A percentile compares a stretch with the other conserved stretches of the same genome.
These are phyloP conservation scores for Latrodectus geometricus DNA, from an alignment of 1,140 invertebrate genomes.

Conservation along the genomic window DNA sequence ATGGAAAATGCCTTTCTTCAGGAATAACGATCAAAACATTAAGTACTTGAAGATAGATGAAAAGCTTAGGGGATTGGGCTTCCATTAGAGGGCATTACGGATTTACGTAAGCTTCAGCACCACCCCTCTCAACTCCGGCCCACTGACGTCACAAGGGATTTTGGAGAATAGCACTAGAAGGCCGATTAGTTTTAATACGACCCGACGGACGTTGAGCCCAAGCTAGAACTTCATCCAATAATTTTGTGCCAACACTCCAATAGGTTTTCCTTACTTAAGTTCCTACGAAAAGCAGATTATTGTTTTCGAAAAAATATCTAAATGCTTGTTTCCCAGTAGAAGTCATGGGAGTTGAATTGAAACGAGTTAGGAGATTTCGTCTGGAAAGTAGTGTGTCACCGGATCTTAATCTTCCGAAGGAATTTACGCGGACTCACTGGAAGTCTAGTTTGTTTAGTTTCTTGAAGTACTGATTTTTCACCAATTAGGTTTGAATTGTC, in stretches of 20 bases:
- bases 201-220: neutral
- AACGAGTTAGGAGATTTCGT: too few species aligned
- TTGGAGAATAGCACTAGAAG: neutral
- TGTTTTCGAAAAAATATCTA: neutral
- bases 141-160: constrained; percentile 19
- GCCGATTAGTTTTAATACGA: constrained; percentile 26
- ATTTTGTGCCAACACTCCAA: neutral
- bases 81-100: constrained; percentile 30
- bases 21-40: constrained; percentile 20
- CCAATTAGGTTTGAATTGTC: too few species aligned
- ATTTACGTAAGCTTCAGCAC: constrained; percentile 12
- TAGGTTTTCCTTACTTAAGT: neutral
- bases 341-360: too few species aligned
- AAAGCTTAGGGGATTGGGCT: constrained; percentile 14
- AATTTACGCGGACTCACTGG: too few species aligned
- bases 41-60: constrained; percentile 27
- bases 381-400: too few species aligned
- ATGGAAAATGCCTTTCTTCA: neutral
- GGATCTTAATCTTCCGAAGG: too few species aligned
- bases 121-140: neutral
- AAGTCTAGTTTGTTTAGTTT: too few species aligned
- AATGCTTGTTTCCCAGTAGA: too few species aligned
- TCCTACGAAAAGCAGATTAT: neutral
- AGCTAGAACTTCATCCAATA: constrained; percentile 14
- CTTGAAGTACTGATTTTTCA: too few species aligned